phyloP scores from a whole-genome alignment of 2,797 vertebrate species.

The Ciconia nigra region DNA sequence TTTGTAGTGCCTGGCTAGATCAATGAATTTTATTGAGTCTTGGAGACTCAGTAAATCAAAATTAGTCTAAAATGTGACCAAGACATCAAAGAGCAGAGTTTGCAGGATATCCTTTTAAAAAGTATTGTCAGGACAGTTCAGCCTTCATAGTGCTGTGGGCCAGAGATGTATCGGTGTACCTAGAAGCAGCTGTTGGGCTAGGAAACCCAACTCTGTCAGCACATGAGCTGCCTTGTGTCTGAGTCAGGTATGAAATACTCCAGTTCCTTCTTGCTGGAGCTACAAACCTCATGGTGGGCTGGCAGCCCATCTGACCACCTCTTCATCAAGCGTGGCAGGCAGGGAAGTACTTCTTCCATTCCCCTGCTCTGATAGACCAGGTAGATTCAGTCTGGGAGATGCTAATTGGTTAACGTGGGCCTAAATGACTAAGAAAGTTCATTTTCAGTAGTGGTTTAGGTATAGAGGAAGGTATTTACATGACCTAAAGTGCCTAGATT shows the following conservation, averaged over 20 bases:
- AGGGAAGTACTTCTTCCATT: neutral
- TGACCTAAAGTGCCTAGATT: neutral
- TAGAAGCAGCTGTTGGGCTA: neutral
- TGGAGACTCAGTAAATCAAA: neutral
- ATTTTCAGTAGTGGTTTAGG: neutral
- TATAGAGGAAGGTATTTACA: neutral
- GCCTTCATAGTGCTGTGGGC: neutral
- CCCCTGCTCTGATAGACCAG: neutral
- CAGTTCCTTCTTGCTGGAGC: neutral
- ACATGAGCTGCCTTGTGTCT: neutral
- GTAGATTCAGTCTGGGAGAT: neutral
- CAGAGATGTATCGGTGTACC: neutral
- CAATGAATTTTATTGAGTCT: neutral
- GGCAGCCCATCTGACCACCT: neutral
- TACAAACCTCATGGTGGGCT: neutral
- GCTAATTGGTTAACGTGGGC: neutral
- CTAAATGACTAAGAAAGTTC: neutral
- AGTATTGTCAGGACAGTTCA: neutral
- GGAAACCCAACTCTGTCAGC: too few relatives aligned
- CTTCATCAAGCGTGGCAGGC: neutral
- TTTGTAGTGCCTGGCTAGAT: neutral
- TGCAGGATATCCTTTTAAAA: neutral
- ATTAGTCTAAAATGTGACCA: neutral
- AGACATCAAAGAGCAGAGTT: neutral
- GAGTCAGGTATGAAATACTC: neutral